These are phyloP conservation scores for Phalacrocorax aristotelis DNA, from an alignment of 2,113 vertebrate genomes.

Conservation along the genomic window DNA sequence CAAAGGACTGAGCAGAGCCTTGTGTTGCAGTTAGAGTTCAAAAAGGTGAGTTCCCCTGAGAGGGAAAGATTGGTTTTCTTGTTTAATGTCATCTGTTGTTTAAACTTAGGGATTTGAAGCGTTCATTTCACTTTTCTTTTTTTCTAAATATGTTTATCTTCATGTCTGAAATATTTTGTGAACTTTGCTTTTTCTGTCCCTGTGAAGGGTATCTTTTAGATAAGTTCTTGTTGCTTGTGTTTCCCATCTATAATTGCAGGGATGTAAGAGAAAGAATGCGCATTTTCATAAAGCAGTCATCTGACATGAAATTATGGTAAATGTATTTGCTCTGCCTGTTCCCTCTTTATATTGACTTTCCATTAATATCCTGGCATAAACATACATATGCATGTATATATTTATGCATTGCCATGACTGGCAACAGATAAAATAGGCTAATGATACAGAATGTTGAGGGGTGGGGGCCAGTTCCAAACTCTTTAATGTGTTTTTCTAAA, in stretches of 20 bases:
- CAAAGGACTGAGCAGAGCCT: background rate
- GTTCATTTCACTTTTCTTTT: background rate
- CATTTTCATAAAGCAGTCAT: background rate
- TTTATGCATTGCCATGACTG: background rate
- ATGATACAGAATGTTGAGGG: background rate
- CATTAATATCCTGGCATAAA: background rate
- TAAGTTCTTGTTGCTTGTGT: background rate
- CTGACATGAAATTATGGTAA: background rate
- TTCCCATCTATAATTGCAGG: background rate
- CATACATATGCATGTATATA: background rate
- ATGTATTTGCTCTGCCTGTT: background rate
- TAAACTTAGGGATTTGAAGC: slow-evolving; percentile 5
- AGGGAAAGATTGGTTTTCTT: slow-evolving; percentile 19
- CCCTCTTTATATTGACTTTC: background rate
- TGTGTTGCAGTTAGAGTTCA: slow-evolving; percentile 6
- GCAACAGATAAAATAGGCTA: background rate
- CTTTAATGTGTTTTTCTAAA: background rate
- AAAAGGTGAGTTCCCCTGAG: slow-evolving; percentile 11
- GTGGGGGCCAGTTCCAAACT: background rate
- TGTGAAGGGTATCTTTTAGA: background rate
- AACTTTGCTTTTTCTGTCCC: background rate
- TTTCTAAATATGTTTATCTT: background rate
- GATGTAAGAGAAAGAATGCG: background rate
- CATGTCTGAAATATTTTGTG: background rate
- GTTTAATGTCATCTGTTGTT: background rate